Conservation (phyloP, 2,797 vertebrate species). For the Chrysocyon brachyurus region DNA sequence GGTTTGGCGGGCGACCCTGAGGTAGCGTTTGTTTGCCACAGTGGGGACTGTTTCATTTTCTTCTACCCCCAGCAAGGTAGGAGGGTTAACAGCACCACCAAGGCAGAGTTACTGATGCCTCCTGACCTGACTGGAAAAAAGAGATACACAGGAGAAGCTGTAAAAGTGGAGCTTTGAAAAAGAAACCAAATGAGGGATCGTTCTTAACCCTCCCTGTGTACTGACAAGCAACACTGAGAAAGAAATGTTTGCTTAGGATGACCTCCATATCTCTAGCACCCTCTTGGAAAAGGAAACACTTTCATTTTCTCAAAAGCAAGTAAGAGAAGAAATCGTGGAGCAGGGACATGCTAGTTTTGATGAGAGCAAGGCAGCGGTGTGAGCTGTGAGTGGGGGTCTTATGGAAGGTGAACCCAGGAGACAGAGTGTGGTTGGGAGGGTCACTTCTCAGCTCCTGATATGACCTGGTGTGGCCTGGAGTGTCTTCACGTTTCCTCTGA, state of each 20-base stretch:
- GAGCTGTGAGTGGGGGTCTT: neutral
- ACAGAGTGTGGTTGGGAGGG: neutral
- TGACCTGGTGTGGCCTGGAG: neutral
- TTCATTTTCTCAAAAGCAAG: conserved; percentile 17
- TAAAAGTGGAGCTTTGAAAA: neutral
- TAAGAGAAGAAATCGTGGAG: neutral
- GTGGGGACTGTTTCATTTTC: neutral
- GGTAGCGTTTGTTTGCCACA: neutral
- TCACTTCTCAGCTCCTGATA: neutral
- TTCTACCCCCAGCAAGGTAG: neutral
- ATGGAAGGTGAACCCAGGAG: neutral
- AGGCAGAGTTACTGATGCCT: neutral
- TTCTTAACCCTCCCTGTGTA: neutral
- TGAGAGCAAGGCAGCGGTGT: neutral
- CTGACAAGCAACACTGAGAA: neutral
- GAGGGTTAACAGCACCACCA: neutral
- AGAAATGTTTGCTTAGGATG: neutral
- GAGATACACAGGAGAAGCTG: neutral
- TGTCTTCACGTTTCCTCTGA: neutral
- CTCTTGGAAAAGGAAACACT: neutral
- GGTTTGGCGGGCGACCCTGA: neutral
- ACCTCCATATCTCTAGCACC: neutral
- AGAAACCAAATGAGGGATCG: neutral
- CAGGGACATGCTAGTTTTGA: neutral
- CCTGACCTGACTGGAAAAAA: neutral